These are phyloP conservation scores for Odiellus spinosus DNA, from an alignment of 2,888 invertebrate species.

Conservation along the genomic window DNA sequence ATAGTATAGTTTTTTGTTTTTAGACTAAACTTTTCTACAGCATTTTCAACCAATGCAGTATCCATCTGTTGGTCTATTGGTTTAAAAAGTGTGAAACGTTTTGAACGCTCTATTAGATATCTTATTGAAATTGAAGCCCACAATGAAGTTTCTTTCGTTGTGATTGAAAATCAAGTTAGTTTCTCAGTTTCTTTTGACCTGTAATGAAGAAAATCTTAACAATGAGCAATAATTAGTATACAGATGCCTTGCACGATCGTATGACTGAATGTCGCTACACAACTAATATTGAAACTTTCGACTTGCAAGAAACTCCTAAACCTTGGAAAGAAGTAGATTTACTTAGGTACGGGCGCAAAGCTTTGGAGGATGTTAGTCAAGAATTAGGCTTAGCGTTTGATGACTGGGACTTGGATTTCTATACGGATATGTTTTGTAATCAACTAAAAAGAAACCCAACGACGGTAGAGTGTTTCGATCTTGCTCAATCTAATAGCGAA, in stretches of 20 bases:
- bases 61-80: slow-evolving; percentile 80
- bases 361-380: slow-evolving; percentile 61
- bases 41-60: slow-evolving; percentile 89
- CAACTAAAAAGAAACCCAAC: slow-evolving; percentile 80
- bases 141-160: slow-evolving; percentile 3
- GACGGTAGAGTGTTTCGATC: slow-evolving; percentile 91
- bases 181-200: background rate
- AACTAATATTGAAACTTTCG: slow-evolving; percentile 40
- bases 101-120: slow-evolving; percentile 70
- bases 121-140: slow-evolving; percentile 27
- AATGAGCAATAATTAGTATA: too few relatives aligned
- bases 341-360: slow-evolving; percentile 53
- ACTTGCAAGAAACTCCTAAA: slow-evolving; percentile 40
- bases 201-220: too few relatives aligned
- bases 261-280: slow-evolving; percentile 86
- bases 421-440: slow-evolving; percentile 66
- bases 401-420: slow-evolving; percentile 78
- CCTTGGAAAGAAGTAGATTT: slow-evolving; percentile 71
- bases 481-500: slow-evolving; percentile 96
- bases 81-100: slow-evolving; percentile 50
- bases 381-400: slow-evolving; percentile 80
- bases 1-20: slow-evolving; percentile 1
- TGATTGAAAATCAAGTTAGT: slow-evolving; percentile 1
- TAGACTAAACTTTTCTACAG: slow-evolving; percentile 84
- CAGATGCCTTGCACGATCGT: slow-evolving; percentile 50